Base-by-base conservation (phyloP, 2,797 vertebrate genomes). In the Coendou prehensilis region DNA sequence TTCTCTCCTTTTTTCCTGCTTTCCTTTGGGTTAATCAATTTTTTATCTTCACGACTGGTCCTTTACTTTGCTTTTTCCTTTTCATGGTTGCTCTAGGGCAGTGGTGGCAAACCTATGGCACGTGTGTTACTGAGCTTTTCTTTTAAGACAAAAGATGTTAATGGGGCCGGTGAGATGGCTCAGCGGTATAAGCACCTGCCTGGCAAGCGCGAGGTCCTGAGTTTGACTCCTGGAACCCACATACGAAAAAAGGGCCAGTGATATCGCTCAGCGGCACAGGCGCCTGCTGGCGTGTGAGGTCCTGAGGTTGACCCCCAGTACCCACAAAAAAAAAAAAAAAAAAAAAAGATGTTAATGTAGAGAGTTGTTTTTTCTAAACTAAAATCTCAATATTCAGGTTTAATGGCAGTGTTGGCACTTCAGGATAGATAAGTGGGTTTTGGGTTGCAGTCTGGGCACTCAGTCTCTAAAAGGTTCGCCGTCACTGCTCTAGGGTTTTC, bases 31-130 rank as follows among this genome's bases (percentile, higher is more conserved):
- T 75, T 92, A 75, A 50, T 92, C n/a, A 1, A 22, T 75, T 85
- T 85, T 67, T 78, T 28, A 79, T n/a, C 28, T 33, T 85, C 47
- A 78, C 13, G 45, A 8, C 37, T 79, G 50, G 73, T 4, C 73
- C 50, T 86, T 86, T 85, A 50, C 45, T 91, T 91, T 84, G 59
- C 37, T 56, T 92, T 67, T 78, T 37, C 28, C 37, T 86, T 86
- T 67, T 67, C 76, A 47, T 67, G 71, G 37, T 71, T 71, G n/a
- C 18, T 71, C 18, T 22, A 71, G 69, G 18, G 37, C 20, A 71
- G 69, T 41, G 69, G n/a, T 22, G 20, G n/a, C 37, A 22, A 71
- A 41, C n/a, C 3, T 41, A 9, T 22, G n/a, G 69, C n/a, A 22
- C 15, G 8, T 41, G n/a, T 71, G 2, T 71, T 71, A n/a, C 23